Percentiles rank a stretch among this genome's conserved stretches.
Evolutionary conservation across 1,140 invertebrate genomes (phyloP).

Genomic region (Leptoteleia sp.): DNA sequence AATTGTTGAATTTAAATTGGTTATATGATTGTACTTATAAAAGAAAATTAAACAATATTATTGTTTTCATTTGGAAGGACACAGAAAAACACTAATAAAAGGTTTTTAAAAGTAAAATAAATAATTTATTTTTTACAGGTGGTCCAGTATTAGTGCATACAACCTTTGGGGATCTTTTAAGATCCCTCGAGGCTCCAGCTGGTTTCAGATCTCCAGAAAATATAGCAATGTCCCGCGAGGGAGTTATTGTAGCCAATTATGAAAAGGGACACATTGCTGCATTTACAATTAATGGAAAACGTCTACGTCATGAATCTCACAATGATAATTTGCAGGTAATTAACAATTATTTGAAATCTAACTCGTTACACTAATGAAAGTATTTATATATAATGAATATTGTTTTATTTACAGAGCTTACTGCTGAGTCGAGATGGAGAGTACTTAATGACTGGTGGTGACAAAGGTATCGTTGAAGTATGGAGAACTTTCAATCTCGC

Average conservation of each 20-base stretch:
- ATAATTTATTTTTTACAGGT: conserved; percentile 82
- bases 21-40: too few species aligned
- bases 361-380: too few species aligned
- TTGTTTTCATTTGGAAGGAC: too few species aligned
- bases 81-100: too few species aligned
- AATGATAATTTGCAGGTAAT: conserved; percentile 96
- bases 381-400: too few species aligned
- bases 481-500: conserved; percentile 98
- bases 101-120: too few species aligned
- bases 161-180: conserved; percentile 97
- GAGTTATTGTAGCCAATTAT: conserved; percentile 97
- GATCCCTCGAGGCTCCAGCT: conserved; percentile 91
- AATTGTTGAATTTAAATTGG: too few species aligned
- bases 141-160: conserved; percentile 98
- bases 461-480: conserved; percentile 98
- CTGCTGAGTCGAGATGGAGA: conserved; percentile 98
- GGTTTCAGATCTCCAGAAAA: conserved; percentile 93
- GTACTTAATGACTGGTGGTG: conserved; percentile 97
- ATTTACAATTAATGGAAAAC: conserved; percentile 95
- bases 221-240: conserved; percentile 96
- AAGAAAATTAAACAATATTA: too few species aligned
- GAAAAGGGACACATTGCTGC: conserved; percentile 95
- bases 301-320: conserved; percentile 92
- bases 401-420: conserved; percentile 87
- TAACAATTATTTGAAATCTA: conserved; percentile 26